Evolutionary conservation across 2,113 vertebrate species (phyloP).

Genomic region (Dicaeum eximium): DNA sequence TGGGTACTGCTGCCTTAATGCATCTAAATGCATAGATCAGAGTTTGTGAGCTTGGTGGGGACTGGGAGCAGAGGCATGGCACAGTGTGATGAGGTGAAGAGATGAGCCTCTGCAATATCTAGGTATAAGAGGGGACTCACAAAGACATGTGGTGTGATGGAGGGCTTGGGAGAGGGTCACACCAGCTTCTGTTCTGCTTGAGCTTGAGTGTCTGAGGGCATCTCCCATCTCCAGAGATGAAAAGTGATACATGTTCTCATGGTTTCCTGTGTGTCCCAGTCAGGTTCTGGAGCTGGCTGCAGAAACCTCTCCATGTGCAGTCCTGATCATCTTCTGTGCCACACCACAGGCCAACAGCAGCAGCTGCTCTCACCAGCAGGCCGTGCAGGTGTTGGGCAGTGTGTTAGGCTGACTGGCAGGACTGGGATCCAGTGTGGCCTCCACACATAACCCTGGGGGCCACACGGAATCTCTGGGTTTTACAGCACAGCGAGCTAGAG

Average conservation of each 20-base stretch:
- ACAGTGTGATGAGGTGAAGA: background rate
- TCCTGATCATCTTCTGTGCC: background rate
- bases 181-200: background rate
- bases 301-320: accelerated
- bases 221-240: background rate
- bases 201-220: background rate
- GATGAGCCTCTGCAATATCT: background rate
- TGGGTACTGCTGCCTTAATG: background rate
- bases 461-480: background rate
- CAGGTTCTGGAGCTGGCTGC: background rate
- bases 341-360: background rate
- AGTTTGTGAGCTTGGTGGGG: background rate
- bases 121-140: background rate
- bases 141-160: background rate
- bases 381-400: accelerated
- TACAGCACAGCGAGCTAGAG: background rate
- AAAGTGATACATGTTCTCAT: accelerated
- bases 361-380: no score
- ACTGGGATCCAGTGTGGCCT: background rate
- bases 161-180: background rate
- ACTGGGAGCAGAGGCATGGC: background rate
- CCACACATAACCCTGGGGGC: no score
- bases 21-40: accelerated
- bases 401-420: background rate
- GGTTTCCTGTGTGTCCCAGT: background rate